A percentile compares a stretch with the other conserved stretches of the same genome.
Evolutionary conservation across 1,140 invertebrate species (phyloP).

Genomic region (Rhynchophorus ferrugineus): DNA sequence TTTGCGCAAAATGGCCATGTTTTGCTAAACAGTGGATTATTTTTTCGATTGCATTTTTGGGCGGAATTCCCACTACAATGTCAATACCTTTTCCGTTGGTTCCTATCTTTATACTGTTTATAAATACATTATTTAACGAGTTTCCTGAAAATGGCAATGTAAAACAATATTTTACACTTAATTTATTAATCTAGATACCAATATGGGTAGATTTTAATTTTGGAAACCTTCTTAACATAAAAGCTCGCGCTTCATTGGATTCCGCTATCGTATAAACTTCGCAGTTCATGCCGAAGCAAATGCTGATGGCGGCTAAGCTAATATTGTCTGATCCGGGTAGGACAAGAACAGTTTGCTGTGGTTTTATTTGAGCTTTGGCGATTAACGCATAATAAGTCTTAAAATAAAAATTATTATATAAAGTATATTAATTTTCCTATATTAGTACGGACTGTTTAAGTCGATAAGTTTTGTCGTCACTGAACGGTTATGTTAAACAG

Average conservation of each 20-base stretch:
- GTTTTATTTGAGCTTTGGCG: neutral
- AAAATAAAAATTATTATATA: neutral
- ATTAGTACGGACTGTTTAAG: too few species aligned
- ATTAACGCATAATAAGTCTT: neutral
- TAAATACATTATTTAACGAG: constrained; percentile 84
- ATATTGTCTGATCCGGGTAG: neutral
- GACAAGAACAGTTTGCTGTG: neutral
- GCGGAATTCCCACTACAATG: too few species aligned
- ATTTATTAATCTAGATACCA: neutral
- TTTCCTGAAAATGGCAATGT: constrained; percentile 49
- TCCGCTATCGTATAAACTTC: neutral
- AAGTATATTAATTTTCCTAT: too few species aligned
- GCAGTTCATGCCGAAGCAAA: neutral
- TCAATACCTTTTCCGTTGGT: constrained; percentile 83
- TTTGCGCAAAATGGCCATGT: too few species aligned
- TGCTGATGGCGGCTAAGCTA: neutral
- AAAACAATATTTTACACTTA: neutral
- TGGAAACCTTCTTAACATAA: neutral
- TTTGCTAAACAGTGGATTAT: too few species aligned
- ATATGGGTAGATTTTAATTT: neutral
- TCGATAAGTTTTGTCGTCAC: too few species aligned
- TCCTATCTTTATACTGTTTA: constrained; percentile 70
- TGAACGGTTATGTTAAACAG: too few species aligned
- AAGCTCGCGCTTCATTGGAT: neutral
- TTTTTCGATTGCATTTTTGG: too few species aligned